Conservation (phyloP, 53 echinoderm and acorn worm species). For the Holothuria scabra region DNA sequence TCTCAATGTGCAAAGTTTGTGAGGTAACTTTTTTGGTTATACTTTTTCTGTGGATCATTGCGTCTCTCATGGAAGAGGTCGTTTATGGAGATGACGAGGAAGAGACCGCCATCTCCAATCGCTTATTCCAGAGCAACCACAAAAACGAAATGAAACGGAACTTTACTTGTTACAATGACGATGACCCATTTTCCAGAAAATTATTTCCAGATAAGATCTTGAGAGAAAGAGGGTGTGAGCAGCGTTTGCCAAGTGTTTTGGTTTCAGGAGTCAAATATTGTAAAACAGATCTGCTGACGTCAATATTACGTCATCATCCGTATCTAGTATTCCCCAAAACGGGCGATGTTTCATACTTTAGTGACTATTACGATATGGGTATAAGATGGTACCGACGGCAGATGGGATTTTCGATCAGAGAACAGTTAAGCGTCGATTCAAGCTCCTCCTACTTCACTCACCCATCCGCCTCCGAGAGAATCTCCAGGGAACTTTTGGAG, state of each 20-base stretch:
- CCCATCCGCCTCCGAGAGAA: neutral
- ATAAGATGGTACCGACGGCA: slow-evolving; percentile 21
- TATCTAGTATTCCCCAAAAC: slow-evolving; percentile 37
- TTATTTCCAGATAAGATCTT: slow-evolving; percentile 6
- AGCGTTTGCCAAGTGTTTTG: slow-evolving; percentile 20
- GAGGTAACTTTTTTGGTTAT: slow-evolving; percentile 3
- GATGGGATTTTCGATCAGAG: slow-evolving; percentile 4
- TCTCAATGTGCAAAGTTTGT: neutral
- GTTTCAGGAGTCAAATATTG: slow-evolving; percentile 36
- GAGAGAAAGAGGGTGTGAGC: slow-evolving; percentile 12
- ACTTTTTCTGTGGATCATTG: slow-evolving; percentile 9
- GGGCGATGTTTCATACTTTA: slow-evolving; percentile 17
- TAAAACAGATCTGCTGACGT: slow-evolving; percentile 22
- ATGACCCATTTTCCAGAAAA: neutral
- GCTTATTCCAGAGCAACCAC: neutral
- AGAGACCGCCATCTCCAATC: neutral
- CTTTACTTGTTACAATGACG: slow-evolving; percentile 20
- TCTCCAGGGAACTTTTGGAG: slow-evolving; percentile 2
- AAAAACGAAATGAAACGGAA: neutral
- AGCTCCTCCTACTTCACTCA: slow-evolving; percentile 31
- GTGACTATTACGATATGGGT: slow-evolving; percentile 33
- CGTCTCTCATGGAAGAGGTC: neutral
- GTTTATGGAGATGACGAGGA: slow-evolving; percentile 3
- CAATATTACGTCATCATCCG: slow-evolving; percentile 42
- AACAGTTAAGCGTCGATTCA: neutral